Conservation (phyloP, 2,888 invertebrate genomes). For the Noctua pronuba region DNA sequence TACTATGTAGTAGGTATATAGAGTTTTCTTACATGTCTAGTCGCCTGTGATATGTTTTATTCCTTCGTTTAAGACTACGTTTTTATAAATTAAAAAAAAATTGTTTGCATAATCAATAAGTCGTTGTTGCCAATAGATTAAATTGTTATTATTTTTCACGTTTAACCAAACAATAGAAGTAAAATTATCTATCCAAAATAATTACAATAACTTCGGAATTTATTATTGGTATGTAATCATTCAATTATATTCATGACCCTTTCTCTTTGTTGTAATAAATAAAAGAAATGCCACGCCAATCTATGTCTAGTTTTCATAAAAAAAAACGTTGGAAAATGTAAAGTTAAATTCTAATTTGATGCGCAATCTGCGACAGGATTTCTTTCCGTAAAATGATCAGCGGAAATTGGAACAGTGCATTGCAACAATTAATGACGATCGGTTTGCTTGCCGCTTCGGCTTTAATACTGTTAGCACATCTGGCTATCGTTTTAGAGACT, state of each 20-base stretch:
- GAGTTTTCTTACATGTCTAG: constrained; percentile 20
- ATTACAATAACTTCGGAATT: not conserved
- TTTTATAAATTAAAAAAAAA: not conserved
- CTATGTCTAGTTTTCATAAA: not conserved
- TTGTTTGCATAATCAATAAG: not conserved
- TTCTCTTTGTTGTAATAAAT: not conserved
- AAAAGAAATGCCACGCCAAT: too few relatives aligned
- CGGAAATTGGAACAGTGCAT: constrained; percentile 17
- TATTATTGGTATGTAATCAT: not conserved
- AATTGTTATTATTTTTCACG: too few relatives aligned
- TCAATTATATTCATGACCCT: too few relatives aligned
- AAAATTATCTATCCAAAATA: not conserved
- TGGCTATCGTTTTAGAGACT: not conserved
- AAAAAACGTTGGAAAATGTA: not conserved
- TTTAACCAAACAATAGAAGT: not conserved
- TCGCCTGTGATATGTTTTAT: constrained; percentile 26
- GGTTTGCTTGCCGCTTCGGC: constrained; percentile 5
- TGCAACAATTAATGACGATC: constrained; percentile 29
- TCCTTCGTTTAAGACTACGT: constrained; percentile 6
- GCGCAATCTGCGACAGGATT: not conserved
- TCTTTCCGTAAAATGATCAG: constrained; percentile 5
- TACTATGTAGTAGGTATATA: constrained; percentile 32
- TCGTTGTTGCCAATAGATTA: too few relatives aligned
- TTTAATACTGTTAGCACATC: constrained; percentile 39
- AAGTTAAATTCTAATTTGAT: constrained; percentile 10